A percentile compares a stretch with the other conserved stretches of the same genome.
Conservation (phyloP, 2,797 vertebrate genomes). For the Typhlichthys eigenmanni region DNA sequence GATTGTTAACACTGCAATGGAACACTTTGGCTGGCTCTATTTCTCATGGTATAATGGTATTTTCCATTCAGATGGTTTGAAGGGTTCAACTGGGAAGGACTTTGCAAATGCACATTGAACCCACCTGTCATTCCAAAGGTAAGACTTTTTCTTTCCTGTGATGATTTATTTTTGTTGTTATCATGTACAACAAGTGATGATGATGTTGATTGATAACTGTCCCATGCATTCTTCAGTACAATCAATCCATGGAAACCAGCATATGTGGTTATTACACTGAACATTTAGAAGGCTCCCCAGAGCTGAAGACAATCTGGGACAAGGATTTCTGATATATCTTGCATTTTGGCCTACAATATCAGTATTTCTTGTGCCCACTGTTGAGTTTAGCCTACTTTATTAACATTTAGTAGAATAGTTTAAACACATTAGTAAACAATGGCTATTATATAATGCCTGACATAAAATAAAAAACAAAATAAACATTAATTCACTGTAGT, state of each 20-base stretch:
- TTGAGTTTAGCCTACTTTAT: background rate
- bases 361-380: background rate
- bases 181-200: background rate
- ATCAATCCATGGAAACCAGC: slow-evolving; percentile 45
- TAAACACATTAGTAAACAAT: no score
- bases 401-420: background rate
- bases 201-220: background rate
- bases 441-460: no score
- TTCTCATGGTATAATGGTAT: slow-evolving; percentile 25
- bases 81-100: slow-evolving; percentile 78
- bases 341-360: background rate
- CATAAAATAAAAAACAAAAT: background rate
- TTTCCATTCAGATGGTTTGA: slow-evolving; percentile 78
- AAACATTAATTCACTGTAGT: slow-evolving; percentile 10
- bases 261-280: slow-evolving; percentile 47
- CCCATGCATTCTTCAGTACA: slow-evolving; percentile 33
- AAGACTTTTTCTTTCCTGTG: slow-evolving; percentile 40
- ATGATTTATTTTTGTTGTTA: background rate
- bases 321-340: slow-evolving; percentile 68
- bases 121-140: slow-evolving; percentile 74
- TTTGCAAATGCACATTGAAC: slow-evolving; percentile 64
- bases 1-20: slow-evolving; percentile 1
- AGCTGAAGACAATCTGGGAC: slow-evolving; percentile 70
- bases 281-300: slow-evolving; percentile 37
- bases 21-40: slow-evolving; percentile 17